A percentile compares a stretch with the other conserved stretches of the same genome.
These are phyloP conservation scores for Deilephila elpenor DNA, from an alignment of 2,888 invertebrate species.

Conservation along the genomic window DNA sequence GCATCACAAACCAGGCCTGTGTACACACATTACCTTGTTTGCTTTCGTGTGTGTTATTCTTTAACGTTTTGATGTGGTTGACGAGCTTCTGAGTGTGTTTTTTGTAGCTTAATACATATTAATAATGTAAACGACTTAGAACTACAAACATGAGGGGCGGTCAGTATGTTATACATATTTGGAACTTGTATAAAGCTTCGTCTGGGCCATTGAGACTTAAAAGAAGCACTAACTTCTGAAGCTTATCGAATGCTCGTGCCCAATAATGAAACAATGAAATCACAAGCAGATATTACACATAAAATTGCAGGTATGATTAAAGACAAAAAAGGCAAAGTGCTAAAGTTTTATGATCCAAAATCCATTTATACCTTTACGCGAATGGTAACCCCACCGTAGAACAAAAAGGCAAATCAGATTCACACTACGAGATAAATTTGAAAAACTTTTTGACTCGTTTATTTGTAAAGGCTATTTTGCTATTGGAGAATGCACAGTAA, in stretches of 20 bases:
- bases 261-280: too few species aligned
- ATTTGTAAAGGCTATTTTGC: constrained; percentile 13
- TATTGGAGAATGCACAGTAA: constrained; percentile 18
- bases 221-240: too few species aligned
- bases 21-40: neutral
- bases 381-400: neutral
- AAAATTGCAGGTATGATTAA: neutral
- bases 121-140: neutral
- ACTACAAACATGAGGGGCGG: too few species aligned
- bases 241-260: too few species aligned
- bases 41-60: constrained; percentile 1
- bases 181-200: too few species aligned
- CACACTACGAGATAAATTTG: neutral
- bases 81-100: too few species aligned
- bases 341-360: too few species aligned
- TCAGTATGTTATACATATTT: too few species aligned
- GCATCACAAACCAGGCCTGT: constrained; percentile 11
- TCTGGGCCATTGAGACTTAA: too few species aligned
- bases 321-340: neutral
- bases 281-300: too few species aligned
- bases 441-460: constrained; percentile 4
- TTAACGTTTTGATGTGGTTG: constrained; percentile 14
- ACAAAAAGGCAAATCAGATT: neutral
- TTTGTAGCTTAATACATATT: neutral
- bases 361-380: neutral